Conservation (phyloP, 2,888 invertebrate genomes). For the Lasioglossum malachurum region DNA sequence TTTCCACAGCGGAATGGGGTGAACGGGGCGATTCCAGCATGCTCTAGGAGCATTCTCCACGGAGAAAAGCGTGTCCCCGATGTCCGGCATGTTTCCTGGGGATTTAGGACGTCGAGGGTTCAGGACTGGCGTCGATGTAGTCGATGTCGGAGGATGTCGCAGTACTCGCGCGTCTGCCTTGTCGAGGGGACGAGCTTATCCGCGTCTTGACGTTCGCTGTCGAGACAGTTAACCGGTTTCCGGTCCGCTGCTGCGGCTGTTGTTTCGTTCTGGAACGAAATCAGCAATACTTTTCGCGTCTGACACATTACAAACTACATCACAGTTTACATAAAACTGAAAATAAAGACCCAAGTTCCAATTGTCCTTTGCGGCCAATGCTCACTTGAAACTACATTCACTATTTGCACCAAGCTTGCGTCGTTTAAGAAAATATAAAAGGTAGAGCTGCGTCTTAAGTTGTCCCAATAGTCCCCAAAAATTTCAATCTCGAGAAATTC, state of each 20-base stretch:
- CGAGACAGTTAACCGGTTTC: slow-evolving; percentile 78
- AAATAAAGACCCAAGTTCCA: no score
- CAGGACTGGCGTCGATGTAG: slow-evolving; percentile 82
- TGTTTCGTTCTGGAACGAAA: slow-evolving; percentile 57
- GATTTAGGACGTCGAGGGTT: slow-evolving; percentile 79
- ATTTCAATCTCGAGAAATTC: no score
- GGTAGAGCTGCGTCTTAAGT: no score
- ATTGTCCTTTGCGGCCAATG: no score
- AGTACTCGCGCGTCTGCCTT: slow-evolving; percentile 59
- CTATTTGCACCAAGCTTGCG: no score
- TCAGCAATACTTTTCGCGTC: neutral
- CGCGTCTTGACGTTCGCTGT: slow-evolving; percentile 81
- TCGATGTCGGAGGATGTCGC: slow-evolving; percentile 78
- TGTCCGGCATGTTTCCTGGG: neutral
- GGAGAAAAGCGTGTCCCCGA: neutral
- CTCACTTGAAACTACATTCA: no score
- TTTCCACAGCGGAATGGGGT: neutral
- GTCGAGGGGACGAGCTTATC: slow-evolving; percentile 78
- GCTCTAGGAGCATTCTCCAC: neutral
- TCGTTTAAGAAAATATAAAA: no score
- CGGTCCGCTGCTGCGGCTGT: slow-evolving; percentile 60
- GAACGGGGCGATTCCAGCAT: neutral
- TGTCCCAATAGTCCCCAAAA: no score
- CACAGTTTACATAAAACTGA: no score
- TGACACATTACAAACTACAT: no score